Evolutionary conservation across 2,888 invertebrate genomes (phyloP), one percentile per base, ranked within the genome.

Genomic region (Zhuqinia jingwanae): DNA sequence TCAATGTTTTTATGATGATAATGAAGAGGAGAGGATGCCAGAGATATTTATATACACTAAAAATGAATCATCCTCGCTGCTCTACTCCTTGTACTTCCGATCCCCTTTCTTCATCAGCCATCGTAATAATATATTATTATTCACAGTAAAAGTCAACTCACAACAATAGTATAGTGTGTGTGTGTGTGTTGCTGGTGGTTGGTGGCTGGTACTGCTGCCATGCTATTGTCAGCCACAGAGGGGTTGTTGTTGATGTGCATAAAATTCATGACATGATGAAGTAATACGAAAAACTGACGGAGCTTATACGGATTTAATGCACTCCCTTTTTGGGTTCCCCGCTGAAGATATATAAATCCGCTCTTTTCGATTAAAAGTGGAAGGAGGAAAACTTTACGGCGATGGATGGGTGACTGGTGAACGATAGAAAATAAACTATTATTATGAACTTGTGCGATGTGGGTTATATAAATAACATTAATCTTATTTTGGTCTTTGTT

Each of bases 11-110:
- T 17, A 53, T 56, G 73, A 81, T n/a, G 60, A 81, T 58, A 58
- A 81, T 80, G 80, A 80, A 80, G 36, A 53, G 42, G 56, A 80
- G 27, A n/a, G n/a, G n/a, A n/a, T n/a, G n/a, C n/a, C n/a, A n/a
- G n/a, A n/a, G n/a, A n/a, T n/a, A n/a, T n/a, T n/a, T n/a, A n/a
- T n/a, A n/a, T n/a, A n/a, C n/a, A n/a, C n/a, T n/a, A n/a, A n/a
- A n/a, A n/a, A n/a, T n/a, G n/a, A n/a, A n/a, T n/a, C n/a, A n/a
- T n/a, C n/a, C n/a, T n/a, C n/a, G n/a, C n/a, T n/a, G n/a, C n/a
- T n/a, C n/a, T n/a, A n/a, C n/a, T 68, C 30, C 8, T 36, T 36
- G 3, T 36, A 36, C 8, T 36, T 36, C n/a, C 8, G 36, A 36
- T 36, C 36, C 36, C 53, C 27, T 50, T 79, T 63, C 27, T 50